Base-by-base conservation (phyloP, 2,888 invertebrate genomes). In the Napeogenes inachia region DNA sequence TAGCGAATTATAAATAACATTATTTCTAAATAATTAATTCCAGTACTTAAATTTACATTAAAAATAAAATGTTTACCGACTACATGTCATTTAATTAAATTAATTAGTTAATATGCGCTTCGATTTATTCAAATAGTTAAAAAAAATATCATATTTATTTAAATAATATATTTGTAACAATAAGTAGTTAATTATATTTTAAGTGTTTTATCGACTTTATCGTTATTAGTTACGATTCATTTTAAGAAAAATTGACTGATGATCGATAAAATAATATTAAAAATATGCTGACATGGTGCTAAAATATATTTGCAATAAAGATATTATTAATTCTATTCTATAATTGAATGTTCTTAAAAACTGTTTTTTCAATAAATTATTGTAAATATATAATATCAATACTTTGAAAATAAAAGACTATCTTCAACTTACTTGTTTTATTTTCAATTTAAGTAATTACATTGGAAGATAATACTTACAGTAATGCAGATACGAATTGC, bases 1-100 rank as follows among this genome's bases (percentile, higher is more conserved):
- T 84, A 96, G 92, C 79, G 96, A 96, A 89, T 92, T 96, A 82
- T 96, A 93, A 89, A 61, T 30, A 53, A 32, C 13, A 13, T 21
- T 13, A 55, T 21, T 54, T 45, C 12, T 13, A 59, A 45, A 13
- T 54, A 45, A 59, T 57, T 64, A 10, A 56, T 32, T 60, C 6
- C 58, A 62, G 59, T 58, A 61, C 61, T 63, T 57, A 38, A 58
- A 53, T 42, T 62, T 35, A 53, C 30, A n/a, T 38, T 35, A 35
- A 6, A 35, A 35, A 35, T 5, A 35, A 35, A 35, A 4, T 35
- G 6, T 35, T 21, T 21, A 21, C 21, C 21, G 21, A 21, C 21
- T 21, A 21, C 21, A 21, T 21, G 21, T 21, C 21, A 21, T 21
- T 21, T 21, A 21, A 35, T 35, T 2, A 2, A 5, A 35, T 35